Base-by-base conservation (phyloP, 2,113 vertebrate genomes). In the Rhinolophus ferrumequinum region DNA sequence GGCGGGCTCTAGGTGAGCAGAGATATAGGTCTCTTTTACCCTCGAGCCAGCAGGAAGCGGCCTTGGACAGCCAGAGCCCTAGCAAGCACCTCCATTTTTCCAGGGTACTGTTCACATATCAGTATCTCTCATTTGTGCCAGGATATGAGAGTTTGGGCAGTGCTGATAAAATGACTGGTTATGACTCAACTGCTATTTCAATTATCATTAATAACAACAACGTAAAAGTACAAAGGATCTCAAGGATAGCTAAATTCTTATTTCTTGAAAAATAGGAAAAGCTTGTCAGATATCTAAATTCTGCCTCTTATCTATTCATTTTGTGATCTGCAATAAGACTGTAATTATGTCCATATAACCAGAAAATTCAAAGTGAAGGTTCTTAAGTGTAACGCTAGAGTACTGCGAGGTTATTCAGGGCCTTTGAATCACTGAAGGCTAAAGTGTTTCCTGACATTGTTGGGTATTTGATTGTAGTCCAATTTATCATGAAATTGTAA, bases 341-440 rank as follows among this genome's bases (percentile, higher is more conserved):
- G 6, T 77, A 52, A 89, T 52, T 93, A 86, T 94, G 56, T 44
- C 44, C 73, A 95, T 85, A 94, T 85, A 88, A 77, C 33, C 58
- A 88, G 54, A 88, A 72, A 50, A 38, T 93, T 95, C 18, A 50
- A 79, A 82, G 35, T 19, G 35, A 84, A 50, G 2, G 26, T 80
- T 73, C 77, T 77, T 38, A 77, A 64, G 16, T 21, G 35, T 41
- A 77, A 62, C 38, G 22, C 9, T 19, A 54, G 58, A 38, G 33
- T 41, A 56, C 28, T 33, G 13, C 13, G 21, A 33, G 24, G 73
- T 90, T 89, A 18, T 85, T 79, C 85, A 85, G 81, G 38, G 33
- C 21, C 35, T 94, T 60, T 60, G 66, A 95, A 38, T 82, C 24
- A 54, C 5, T 58, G 28, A 83, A 84, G 66, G 16, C 26, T 35